Conservation (phyloP, 1,140 invertebrate genomes). For the Zaprionus davidi region DNA sequence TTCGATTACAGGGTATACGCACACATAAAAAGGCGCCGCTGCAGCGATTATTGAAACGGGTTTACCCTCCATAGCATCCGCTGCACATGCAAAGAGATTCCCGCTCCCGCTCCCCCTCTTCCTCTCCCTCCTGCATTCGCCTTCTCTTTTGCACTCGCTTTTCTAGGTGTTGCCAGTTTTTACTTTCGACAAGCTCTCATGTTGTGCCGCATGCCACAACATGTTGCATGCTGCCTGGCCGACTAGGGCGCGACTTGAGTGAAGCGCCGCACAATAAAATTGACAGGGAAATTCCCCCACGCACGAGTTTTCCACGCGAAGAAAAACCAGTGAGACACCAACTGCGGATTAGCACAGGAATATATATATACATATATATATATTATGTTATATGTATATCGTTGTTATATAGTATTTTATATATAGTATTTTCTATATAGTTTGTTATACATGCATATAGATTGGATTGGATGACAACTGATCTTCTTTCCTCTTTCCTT, state of each 20-base stretch:
- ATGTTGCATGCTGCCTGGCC: slow-evolving; percentile 4
- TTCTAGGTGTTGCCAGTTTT: slow-evolving; percentile 51
- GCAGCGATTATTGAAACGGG: slow-evolving; percentile 3
- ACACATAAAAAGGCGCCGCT: slow-evolving; percentile 27
- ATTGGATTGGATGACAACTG: too few species aligned
- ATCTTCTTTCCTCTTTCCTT: too few species aligned
- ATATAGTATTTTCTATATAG: too few species aligned
- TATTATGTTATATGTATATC: background rate
- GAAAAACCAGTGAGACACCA: too few species aligned
- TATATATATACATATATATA: too few species aligned
- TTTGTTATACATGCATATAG: too few species aligned
- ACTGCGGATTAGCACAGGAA: too few species aligned
- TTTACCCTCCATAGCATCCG: slow-evolving; percentile 11
- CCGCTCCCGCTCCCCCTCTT: background rate
- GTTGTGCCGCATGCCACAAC: slow-evolving; percentile 10
- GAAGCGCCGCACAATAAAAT: too few species aligned
- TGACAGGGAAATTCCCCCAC: too few species aligned
- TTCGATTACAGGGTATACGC: slow-evolving; percentile 16
- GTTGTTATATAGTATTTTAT: too few species aligned
- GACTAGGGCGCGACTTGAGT: background rate
- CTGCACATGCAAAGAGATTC: slow-evolving; percentile 29
- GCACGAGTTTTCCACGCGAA: too few species aligned
- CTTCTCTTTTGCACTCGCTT: slow-evolving; percentile 22
- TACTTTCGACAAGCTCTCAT: slow-evolving; percentile 56
- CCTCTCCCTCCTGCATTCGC: background rate